phyloP scores from a whole-genome alignment of 2,888 invertebrate genomes.

The Andrena dorsata region DNA sequence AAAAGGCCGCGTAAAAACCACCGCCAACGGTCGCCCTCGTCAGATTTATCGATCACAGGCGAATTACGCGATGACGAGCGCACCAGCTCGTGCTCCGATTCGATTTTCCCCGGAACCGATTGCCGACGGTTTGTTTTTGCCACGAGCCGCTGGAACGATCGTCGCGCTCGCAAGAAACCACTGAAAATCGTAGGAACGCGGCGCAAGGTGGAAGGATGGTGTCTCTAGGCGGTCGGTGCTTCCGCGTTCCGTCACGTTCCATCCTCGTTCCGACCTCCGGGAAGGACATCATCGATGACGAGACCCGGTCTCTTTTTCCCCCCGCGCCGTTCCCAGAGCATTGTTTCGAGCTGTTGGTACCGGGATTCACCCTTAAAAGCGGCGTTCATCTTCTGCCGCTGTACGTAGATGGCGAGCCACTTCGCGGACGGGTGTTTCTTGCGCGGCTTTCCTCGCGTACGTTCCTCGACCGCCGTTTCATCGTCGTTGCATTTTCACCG shows the following conservation, averaged over 20 bases:
- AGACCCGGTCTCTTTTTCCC: constrained; percentile 34
- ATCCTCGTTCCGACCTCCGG: too few relatives aligned
- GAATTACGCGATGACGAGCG: constrained; percentile 11
- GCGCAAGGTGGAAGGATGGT: constrained; percentile 44
- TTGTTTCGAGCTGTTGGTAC: constrained; percentile 57
- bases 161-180: constrained; percentile 34
- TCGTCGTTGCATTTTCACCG: neutral
- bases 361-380: constrained; percentile 46
- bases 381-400: neutral
- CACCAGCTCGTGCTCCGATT: neutral
- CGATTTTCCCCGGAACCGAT: constrained; percentile 33
- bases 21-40: neutral
- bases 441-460: neutral
- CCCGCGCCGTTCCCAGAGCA: constrained; percentile 41
- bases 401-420: constrained; percentile 47
- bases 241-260: constrained; percentile 78
- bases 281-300: constrained; percentile 64
- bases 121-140: constrained; percentile 21
- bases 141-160: neutral
- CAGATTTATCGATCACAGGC: constrained; percentile 37
- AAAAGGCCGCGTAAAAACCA: constrained; percentile 9
- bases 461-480: neutral
- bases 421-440: constrained; percentile 6
- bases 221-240: constrained; percentile 62
- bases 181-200: constrained; percentile 52